Conservation (phyloP, 2,797 vertebrate genomes). For the Malacoraja senta region DNA sequence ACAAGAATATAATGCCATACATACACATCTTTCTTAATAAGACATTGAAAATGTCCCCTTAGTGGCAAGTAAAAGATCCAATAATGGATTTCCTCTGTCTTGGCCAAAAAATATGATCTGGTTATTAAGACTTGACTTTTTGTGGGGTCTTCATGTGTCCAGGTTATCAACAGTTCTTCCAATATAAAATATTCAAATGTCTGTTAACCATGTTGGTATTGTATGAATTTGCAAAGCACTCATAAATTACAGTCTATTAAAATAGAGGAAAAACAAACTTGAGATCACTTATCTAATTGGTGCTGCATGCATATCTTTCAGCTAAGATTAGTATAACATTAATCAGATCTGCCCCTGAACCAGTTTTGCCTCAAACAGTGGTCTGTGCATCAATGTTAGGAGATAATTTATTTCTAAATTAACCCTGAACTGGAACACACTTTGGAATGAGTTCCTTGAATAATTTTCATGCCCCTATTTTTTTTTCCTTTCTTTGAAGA, state of each 20-base stretch:
- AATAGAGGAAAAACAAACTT: background rate
- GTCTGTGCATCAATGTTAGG: background rate
- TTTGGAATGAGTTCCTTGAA: background rate
- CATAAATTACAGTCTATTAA: background rate
- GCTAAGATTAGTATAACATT: background rate
- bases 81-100: too few relatives aligned
- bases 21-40: too few relatives aligned
- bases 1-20: too few relatives aligned
- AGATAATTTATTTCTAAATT: background rate
- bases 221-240: too few relatives aligned
- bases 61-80: too few relatives aligned
- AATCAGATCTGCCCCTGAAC: background rate
- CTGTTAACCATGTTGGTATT: too few relatives aligned
- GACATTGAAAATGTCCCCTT: too few relatives aligned
- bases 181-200: too few relatives aligned
- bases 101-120: too few relatives aligned
- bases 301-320: background rate
- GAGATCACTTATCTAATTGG: background rate
- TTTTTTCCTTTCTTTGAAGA: background rate
- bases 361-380: background rate
- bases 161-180: too few relatives aligned
- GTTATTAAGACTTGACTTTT: too few relatives aligned
- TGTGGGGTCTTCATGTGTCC: too few relatives aligned
- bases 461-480: background rate
- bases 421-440: background rate